Evolutionary conservation across 2,113 vertebrate species (phyloP).

Genomic region (Felis catus): F.catus_Fca126_mat1.0 CM031415.1:192201501-192202000

Average conservation of each 20-base stretch:
- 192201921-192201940: not conserved
- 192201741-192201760: constrained; percentile 41
- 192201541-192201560: not conserved
- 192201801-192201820: not conserved
- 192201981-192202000: not conserved
- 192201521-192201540: not conserved
- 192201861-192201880: constrained; percentile 62
- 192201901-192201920: constrained; percentile 40
- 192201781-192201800: constrained; percentile 15
- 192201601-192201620: not conserved
- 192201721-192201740: constrained; percentile 51
- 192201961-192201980: constrained; percentile 19
- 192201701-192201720: constrained; percentile 30
- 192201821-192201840: too few species aligned
- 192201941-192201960: constrained; percentile 54
- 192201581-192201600: too few species aligned
- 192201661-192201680: not conserved
- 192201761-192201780: constrained; percentile 38
- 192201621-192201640: not conserved
- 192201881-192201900: constrained; percentile 66
- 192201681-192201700: not conserved
- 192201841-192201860: not conserved
- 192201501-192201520: not conserved
- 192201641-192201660: constrained; percentile 53
- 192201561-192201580: not conserved